phyloP scores from a whole-genome alignment of 53 echinoderm and acorn worm species.

The Apostichopus leukothele region DNA sequence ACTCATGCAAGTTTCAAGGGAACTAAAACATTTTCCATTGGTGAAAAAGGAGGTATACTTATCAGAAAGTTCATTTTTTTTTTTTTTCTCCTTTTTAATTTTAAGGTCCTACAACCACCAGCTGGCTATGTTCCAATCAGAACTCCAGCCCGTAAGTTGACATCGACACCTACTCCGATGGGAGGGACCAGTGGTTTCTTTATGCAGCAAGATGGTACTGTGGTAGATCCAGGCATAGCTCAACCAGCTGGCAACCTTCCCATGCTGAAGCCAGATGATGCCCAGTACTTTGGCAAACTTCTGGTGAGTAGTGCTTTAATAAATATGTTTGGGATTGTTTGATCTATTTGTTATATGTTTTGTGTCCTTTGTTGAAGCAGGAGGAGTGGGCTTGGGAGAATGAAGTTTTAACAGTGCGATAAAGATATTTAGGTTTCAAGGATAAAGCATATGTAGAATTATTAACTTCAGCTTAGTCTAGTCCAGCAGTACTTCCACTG shows the following conservation, averaged over 20 bases:
- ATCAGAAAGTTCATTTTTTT: neutral
- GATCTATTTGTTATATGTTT: too few relatives aligned
- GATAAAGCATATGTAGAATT: too few relatives aligned
- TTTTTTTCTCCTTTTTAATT: neutral
- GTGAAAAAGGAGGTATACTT: too few relatives aligned
- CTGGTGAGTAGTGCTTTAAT: conserved; percentile 61
- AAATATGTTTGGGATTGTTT: too few relatives aligned
- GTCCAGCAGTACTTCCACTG: too few relatives aligned
- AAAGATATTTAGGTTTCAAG: too few relatives aligned
- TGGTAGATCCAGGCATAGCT: conserved; percentile 79
- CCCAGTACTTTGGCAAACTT: conserved; percentile 98
- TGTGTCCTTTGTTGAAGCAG: too few relatives aligned
- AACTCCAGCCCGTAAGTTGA: conserved; percentile 96
- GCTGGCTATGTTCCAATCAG: conserved; percentile 99
- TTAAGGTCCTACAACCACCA: conserved; percentile 79
- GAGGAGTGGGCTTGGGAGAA: too few relatives aligned
- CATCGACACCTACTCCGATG: conserved; percentile 94
- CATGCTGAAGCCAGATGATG: conserved; percentile 95
- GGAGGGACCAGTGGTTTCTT: conserved; percentile 83
- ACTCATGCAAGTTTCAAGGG: too few relatives aligned
- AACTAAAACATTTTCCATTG: too few relatives aligned
- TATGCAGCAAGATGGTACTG: conserved; percentile 86
- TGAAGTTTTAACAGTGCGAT: too few relatives aligned
- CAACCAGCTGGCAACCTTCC: conserved; percentile 96
- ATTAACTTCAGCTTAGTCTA: too few relatives aligned